Percentiles rank a stretch among this genome's conserved stretches.
Evolutionary conservation across 2,888 invertebrate genomes (phyloP).

Genomic region (Lasius platythorax): DNA sequence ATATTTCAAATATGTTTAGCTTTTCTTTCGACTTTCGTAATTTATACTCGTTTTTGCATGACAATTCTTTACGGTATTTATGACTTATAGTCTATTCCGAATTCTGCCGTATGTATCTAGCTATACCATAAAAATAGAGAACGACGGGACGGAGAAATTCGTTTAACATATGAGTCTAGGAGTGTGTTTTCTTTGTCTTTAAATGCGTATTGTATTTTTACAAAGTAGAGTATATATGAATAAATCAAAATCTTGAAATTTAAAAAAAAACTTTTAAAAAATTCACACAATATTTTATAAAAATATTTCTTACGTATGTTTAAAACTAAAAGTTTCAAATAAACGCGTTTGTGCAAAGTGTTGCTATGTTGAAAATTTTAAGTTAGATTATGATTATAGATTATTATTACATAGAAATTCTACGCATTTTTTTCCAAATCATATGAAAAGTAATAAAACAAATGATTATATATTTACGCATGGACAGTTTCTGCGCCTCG

Average conservation of each 20-base stretch:
- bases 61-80: slow-evolving; percentile 25
- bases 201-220: not conserved
- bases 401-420: not conserved
- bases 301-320: not conserved
- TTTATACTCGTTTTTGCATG: not conserved
- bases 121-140: slow-evolving; percentile 65
- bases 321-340: too few species aligned
- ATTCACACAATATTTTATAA: not conserved
- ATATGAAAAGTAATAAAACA: not conserved
- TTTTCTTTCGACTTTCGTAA: not conserved
- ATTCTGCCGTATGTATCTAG: slow-evolving; percentile 67
- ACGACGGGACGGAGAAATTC: slow-evolving; percentile 56
- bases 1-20: not conserved
- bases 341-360: too few species aligned
- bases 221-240: not conserved
- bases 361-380: not conserved
- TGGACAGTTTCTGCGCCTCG: not conserved
- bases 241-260: not conserved
- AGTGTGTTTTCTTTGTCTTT: not conserved
- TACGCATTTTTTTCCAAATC: not conserved
- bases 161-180: slow-evolving; percentile 45
- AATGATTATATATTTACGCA: not conserved
- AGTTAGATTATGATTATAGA: not conserved
- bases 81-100: slow-evolving; percentile 62
- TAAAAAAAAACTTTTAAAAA: not conserved